These are phyloP conservation scores for Lipotes vexillifer DNA, from an alignment of 2,113 vertebrate species.

Conservation along the genomic window DNA sequence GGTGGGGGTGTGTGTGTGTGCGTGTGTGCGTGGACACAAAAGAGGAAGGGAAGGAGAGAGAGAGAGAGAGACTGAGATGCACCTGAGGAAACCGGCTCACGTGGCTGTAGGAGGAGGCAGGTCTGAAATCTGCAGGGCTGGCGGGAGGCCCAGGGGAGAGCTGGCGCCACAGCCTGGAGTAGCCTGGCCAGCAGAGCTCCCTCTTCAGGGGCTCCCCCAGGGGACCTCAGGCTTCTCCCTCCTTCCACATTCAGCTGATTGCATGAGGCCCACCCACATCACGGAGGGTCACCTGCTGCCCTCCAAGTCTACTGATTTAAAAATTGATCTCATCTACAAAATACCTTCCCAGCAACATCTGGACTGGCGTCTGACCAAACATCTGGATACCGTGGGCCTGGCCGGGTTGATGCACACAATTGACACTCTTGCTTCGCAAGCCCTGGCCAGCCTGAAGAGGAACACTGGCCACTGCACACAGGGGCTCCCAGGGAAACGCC, in stretches of 20 bases:
- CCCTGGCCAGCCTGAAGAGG: not conserved
- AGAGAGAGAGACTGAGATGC: not conserved
- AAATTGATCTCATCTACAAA: not conserved
- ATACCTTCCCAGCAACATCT: not conserved
- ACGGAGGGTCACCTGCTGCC: not conserved
- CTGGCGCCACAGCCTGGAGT: not conserved
- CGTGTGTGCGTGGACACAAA: not conserved
- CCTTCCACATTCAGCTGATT: not conserved
- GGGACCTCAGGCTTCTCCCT: too few relatives aligned
- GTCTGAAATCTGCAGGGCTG: not conserved
- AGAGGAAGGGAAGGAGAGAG: too few relatives aligned
- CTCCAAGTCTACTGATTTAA: not conserved
- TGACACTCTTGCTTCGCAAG: rapidly evolving
- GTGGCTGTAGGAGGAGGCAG: not conserved
- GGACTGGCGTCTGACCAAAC: not conserved
- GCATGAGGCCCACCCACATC: not conserved
- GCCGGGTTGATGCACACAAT: rapidly evolving
- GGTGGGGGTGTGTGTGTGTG: rapidly evolving
- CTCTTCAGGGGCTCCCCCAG: not conserved
- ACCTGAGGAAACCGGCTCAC: not conserved
- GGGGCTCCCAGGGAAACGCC: not conserved
- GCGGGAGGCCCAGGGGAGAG: not conserved
- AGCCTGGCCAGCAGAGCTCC: rapidly evolving
- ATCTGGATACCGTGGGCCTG: not conserved
- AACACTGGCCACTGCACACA: not conserved